phyloP scores from a whole-genome alignment of 2,797 vertebrate genomes.

The Capromys pilorides region DNA sequence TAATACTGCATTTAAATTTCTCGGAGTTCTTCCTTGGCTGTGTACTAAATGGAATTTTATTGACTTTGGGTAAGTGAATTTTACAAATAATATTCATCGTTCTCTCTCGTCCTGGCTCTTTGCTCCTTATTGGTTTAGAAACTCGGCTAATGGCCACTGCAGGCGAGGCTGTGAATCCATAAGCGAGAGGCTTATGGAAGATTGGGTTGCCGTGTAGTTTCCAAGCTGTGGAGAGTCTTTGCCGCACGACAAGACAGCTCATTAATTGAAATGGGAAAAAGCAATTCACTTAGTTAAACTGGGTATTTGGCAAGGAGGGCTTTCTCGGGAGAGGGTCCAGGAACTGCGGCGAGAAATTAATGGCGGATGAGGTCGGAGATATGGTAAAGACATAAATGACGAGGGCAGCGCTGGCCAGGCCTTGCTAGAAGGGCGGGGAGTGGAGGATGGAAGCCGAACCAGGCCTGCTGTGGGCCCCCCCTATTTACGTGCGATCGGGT shows the following conservation, averaged over 20 bases:
- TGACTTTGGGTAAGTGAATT: background rate
- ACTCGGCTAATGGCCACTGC: too few relatives aligned
- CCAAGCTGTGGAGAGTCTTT: background rate
- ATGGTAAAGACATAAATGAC: background rate
- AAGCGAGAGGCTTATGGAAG: accelerated
- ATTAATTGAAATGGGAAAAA: background rate
- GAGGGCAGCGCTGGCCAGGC: too few relatives aligned
- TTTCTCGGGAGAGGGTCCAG: background rate
- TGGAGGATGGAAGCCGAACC: accelerated
- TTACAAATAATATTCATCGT: background rate
- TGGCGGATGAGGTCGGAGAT: background rate
- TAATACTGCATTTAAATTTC: background rate
- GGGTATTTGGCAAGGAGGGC: background rate
- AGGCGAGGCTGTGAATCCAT: background rate
- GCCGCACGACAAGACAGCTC: too few relatives aligned
- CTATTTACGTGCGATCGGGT: too few relatives aligned
- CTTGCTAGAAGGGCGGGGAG: too few relatives aligned
- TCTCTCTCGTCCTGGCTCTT: background rate
- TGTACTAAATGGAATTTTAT: background rate
- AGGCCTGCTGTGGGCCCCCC: too few relatives aligned
- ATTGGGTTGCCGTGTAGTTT: background rate
- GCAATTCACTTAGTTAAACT: background rate
- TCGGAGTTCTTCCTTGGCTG: background rate
- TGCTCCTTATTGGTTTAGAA: background rate
- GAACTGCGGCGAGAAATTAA: background rate